phyloP scores from a whole-genome alignment of 64 coral and sea anemone species.

The Montipora capricornis region DNA sequence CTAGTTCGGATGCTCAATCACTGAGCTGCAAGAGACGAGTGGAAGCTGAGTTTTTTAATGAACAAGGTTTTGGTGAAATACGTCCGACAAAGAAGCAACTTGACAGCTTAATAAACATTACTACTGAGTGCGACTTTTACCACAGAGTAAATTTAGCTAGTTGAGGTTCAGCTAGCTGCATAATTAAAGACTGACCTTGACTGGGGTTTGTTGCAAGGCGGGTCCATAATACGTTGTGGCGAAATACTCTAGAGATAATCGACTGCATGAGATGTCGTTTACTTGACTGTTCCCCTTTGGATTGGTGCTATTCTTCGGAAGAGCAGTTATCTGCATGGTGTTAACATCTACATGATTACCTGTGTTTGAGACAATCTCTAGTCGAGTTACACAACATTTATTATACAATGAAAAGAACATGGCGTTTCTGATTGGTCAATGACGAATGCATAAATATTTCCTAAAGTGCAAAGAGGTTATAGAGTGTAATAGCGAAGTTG shows the following conservation, averaged over 20 bases:
- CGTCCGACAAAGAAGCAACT: too few species aligned
- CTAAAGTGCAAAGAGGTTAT: too few species aligned
- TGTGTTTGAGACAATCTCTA: background rate
- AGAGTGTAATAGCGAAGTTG: too few species aligned
- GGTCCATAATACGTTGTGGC: constrained; percentile 84
- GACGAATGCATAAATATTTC: too few species aligned
- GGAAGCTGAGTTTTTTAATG: too few species aligned
- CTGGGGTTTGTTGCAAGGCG: constrained; percentile 68
- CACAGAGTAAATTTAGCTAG: background rate
- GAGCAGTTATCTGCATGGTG: background rate
- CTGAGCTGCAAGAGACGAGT: too few species aligned
- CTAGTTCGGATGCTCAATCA: too few species aligned
- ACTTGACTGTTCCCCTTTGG: background rate
- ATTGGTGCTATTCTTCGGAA: background rate
- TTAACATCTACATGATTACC: background rate
- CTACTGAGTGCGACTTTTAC: too few species aligned
- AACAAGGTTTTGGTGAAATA: too few species aligned
- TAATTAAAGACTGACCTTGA: constrained; percentile 67
- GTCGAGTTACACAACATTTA: background rate
- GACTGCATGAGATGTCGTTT: background rate
- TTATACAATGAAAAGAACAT: background rate
- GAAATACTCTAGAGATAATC: constrained; percentile 65
- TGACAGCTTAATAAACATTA: too few species aligned
- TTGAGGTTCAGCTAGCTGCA: background rate
- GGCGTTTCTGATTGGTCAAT: too few species aligned